These are phyloP conservation scores for Desmodus rotundus DNA, from an alignment of 2,113 vertebrate species.

Conservation along the genomic window DNA sequence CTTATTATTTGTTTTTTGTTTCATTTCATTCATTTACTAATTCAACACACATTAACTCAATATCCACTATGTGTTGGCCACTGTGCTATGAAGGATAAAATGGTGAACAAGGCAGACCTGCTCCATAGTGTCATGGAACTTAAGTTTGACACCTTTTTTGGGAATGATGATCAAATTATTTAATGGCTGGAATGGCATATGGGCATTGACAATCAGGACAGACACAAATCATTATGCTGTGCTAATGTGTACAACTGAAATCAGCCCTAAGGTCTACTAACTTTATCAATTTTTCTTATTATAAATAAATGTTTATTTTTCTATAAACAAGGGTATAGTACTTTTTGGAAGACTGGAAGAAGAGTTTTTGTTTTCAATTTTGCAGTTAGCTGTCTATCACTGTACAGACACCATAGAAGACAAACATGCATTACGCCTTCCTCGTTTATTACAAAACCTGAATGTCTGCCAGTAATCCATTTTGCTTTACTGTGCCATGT, in stretches of 20 bases:
- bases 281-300: background rate
- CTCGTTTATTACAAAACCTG: background rate
- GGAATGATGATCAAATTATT: background rate
- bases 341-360: background rate
- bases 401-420: background rate
- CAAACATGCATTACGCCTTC: background rate
- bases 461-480: background rate
- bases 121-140: background rate
- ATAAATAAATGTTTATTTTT: background rate
- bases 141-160: background rate
- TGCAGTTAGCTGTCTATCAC: background rate
- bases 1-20: background rate
- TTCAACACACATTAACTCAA: too few species aligned
- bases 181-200: background rate
- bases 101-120: background rate
- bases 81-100: background rate
- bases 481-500: background rate
- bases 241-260: background rate
- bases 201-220: background rate
- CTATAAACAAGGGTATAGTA: background rate
- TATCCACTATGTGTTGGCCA: background rate
- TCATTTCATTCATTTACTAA: background rate
- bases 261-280: background rate
- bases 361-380: background rate
- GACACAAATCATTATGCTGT: background rate